Evolutionary conservation across 2,113 vertebrate species (phyloP).

Genomic region (Cyanocitta stelleri): DNA sequence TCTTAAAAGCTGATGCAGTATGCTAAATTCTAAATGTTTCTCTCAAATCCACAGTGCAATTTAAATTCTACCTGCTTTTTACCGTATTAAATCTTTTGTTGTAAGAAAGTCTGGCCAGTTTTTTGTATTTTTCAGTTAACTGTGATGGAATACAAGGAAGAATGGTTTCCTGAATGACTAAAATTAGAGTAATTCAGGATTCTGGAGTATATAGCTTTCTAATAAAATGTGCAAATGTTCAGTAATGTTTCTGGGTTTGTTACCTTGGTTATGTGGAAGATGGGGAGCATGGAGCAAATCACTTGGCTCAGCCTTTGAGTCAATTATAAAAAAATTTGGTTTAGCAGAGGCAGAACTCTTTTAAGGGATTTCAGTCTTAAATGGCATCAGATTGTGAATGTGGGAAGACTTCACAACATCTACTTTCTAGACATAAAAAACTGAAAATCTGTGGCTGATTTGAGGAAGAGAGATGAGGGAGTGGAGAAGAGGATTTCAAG

Average conservation of each 20-base stretch:
- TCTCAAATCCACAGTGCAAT: background rate
- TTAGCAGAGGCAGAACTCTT: background rate
- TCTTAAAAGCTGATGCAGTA: background rate
- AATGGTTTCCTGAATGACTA: background rate
- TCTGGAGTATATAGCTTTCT: background rate
- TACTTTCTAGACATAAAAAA: background rate
- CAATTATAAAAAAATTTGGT: background rate
- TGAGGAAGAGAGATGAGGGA: background rate
- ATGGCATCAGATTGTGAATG: background rate
- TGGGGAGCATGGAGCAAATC: background rate
- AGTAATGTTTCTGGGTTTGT: background rate
- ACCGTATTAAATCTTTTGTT: background rate
- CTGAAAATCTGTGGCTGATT: background rate
- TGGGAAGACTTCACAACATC: background rate
- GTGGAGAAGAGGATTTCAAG: background rate
- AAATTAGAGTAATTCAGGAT: background rate
- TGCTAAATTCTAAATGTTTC: background rate
- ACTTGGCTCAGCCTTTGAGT: background rate
- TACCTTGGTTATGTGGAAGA: background rate
- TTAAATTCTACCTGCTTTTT: background rate
- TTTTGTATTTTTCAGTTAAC: background rate
- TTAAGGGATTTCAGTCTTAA: background rate
- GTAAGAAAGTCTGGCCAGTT: background rate
- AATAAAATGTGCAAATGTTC: background rate
- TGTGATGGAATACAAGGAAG: background rate